Conservation (phyloP, 2,797 vertebrate genomes). For the Micromesistius poutassou region DNA sequence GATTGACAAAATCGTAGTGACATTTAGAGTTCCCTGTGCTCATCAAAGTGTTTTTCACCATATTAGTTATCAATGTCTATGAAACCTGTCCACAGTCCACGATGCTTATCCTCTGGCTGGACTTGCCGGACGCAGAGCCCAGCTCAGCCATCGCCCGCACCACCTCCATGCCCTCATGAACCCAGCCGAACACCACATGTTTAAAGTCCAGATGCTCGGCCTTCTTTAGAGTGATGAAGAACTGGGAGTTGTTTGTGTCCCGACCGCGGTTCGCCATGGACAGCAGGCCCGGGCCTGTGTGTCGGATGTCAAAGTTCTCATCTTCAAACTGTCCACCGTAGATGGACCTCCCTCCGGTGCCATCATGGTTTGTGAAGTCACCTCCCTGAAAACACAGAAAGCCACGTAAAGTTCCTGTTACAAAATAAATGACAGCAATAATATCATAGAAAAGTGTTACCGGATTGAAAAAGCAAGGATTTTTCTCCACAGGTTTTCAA, state of each 20-base stretch:
- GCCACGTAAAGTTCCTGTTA: background rate
- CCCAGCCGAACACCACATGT: conserved; percentile 91
- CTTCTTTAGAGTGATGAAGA: conserved; percentile 94
- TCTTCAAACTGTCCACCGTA: conserved; percentile 90
- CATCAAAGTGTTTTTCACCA: conserved; percentile 46
- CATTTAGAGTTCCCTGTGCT: background rate
- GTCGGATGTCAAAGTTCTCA: conserved; percentile 89
- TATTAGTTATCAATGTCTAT: background rate
- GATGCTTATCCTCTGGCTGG: conserved; percentile 79
- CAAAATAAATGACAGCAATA: background rate
- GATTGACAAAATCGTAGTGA: background rate
- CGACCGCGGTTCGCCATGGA: conserved; percentile 91
- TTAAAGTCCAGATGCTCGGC: conserved; percentile 91
- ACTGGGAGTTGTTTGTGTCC: conserved; percentile 86
- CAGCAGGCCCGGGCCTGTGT: conserved; percentile 88
- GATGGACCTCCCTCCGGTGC: conserved; percentile 88
- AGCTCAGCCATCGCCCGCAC: conserved; percentile 84
- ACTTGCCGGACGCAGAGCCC: conserved; percentile 79
- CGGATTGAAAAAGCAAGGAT: no score
- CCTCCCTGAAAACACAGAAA: conserved; percentile 78
- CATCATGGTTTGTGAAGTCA: conserved; percentile 87
- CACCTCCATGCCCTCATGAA: conserved; percentile 87
- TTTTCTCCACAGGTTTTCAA: no score
- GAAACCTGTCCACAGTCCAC: conserved; percentile 85
- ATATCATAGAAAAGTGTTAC: no score